phyloP scores from a whole-genome alignment of 2,888 invertebrate genomes.

The Arctia plantaginis region DNA sequence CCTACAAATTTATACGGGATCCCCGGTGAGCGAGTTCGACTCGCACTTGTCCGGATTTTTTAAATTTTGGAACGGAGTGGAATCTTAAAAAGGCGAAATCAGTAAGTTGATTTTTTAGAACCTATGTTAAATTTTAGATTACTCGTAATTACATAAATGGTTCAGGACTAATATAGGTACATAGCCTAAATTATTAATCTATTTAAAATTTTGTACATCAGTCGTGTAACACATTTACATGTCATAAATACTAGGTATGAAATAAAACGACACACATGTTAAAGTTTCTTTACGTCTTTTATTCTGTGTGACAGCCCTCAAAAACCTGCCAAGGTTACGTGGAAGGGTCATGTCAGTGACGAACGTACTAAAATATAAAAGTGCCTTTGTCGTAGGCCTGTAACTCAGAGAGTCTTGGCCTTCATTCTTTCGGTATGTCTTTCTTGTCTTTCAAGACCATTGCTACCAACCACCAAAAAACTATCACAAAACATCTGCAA shows the following conservation, averaged over 20 bases:
- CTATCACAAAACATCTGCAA: no score
- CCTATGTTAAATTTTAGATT: no score
- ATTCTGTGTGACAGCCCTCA: background rate
- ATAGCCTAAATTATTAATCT: background rate
- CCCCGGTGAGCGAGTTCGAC: no score
- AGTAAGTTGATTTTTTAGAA: no score
- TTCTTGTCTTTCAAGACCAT: no score
- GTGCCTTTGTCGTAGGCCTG: background rate
- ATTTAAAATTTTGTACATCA: background rate
- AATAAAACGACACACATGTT: background rate
- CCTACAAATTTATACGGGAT: no score
- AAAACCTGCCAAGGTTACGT: background rate
- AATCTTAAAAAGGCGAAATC: no score
- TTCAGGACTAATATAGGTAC: background rate
- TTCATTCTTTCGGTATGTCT: background rate
- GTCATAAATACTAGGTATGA: conserved; percentile 8
- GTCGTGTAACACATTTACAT: background rate
- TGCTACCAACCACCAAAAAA: background rate
- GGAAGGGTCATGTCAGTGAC: background rate
- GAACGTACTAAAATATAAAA: background rate
- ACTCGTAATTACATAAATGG: no score
- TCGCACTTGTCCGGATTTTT: no score
- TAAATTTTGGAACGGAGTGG: no score
- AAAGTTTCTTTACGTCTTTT: background rate
- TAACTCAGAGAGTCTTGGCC: background rate